Evolutionary conservation across 2,797 vertebrate genomes (phyloP).

Genomic region (Chelon labrosus): DNA sequence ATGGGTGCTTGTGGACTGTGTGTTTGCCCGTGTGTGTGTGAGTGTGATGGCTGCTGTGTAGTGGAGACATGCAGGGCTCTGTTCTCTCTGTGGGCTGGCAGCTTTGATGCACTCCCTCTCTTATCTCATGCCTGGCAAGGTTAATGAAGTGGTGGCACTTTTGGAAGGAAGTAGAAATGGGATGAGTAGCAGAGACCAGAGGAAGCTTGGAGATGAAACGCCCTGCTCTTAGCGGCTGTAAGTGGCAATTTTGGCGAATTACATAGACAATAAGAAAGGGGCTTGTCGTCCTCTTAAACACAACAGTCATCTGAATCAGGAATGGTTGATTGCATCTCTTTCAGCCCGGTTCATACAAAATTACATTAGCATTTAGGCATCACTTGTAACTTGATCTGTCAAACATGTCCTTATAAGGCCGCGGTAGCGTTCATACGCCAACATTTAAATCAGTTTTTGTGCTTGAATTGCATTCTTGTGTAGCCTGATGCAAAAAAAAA

Average conservation of each 20-base stretch:
- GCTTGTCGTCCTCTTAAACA: constrained; percentile 87
- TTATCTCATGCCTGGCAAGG: constrained; percentile 89
- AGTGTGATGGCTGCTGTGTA: constrained; percentile 77
- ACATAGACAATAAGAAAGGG: constrained; percentile 87
- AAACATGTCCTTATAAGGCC: constrained; percentile 70
- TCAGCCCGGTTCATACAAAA: constrained; percentile 83
- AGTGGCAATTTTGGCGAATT: constrained; percentile 90
- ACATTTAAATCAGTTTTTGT: constrained; percentile 47
- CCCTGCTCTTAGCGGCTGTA: constrained; percentile 84
- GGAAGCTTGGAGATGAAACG: constrained; percentile 88
- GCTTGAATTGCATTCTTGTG: constrained; percentile 20
- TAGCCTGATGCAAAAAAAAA: constrained; percentile 14
- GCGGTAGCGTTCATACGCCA: constrained; percentile 27
- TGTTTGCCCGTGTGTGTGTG: constrained; percentile 41
- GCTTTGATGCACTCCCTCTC: constrained; percentile 88
- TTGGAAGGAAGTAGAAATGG: constrained; percentile 87
- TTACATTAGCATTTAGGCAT: constrained; percentile 86
- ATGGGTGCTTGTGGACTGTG: constrained; percentile 52
- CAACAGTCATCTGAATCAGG: constrained; percentile 82
- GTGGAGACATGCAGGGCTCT: constrained; percentile 77
- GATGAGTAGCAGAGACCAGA: constrained; percentile 88
- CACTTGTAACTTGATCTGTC: constrained; percentile 84
- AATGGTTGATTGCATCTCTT: constrained; percentile 86
- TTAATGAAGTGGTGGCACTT: constrained; percentile 90
- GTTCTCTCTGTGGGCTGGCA: constrained; percentile 83